phyloP scores from a whole-genome alignment of 1,140 invertebrate genomes.

The Tribolium madens region DNA sequence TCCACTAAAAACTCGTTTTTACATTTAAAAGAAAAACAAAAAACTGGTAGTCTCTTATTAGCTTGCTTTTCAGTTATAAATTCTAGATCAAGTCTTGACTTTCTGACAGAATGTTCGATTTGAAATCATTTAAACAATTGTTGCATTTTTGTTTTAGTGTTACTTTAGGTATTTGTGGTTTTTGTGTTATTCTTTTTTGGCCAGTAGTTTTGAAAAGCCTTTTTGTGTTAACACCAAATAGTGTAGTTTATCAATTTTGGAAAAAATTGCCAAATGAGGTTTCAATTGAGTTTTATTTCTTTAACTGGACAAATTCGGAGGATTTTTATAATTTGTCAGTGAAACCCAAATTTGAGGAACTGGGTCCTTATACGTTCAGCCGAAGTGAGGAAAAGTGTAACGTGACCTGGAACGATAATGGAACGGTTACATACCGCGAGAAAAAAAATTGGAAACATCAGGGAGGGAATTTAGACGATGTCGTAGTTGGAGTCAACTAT shows the following conservation, averaged over 20 bases:
- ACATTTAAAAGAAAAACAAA: too few relatives aligned
- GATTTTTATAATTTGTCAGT: conserved; percentile 65
- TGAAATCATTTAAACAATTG: not conserved
- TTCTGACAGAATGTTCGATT: not conserved
- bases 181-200: not conserved
- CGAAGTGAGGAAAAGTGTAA: conserved; percentile 77
- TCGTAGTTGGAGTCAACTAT: not conserved
- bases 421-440: conserved; percentile 83
- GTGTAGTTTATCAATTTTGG: conserved; percentile 5
- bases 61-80: too few relatives aligned
- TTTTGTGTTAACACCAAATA: not conserved
- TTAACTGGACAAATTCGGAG: conserved; percentile 84
- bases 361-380: conserved; percentile 78
- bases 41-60: too few relatives aligned
- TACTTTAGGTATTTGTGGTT: not conserved
- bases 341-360: conserved; percentile 69
- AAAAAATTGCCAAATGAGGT: not conserved
- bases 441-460: conserved; percentile 81
- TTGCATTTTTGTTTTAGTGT: not conserved
- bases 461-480: conserved; percentile 69
- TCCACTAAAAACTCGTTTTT: too few relatives aligned
- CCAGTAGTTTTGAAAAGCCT: not conserved
- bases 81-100: too few relatives aligned
- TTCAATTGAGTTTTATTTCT: conserved; percentile 77
- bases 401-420: conserved; percentile 71